Conservation (phyloP, 2,113 vertebrate species). For the Elanoides forficatus region DNA sequence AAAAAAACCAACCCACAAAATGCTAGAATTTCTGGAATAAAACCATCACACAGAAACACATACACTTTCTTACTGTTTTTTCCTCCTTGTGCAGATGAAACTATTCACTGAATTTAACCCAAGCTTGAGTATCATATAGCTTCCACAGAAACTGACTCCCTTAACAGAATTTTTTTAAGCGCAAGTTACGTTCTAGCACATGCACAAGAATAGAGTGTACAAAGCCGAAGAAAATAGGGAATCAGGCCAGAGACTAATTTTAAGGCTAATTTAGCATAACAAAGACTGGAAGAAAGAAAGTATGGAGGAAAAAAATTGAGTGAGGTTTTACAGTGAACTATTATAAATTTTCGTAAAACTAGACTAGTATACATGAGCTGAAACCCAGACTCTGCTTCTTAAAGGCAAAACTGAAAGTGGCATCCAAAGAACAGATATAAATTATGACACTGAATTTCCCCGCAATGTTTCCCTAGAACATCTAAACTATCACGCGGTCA, state of each 20-base stretch:
- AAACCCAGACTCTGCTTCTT: neutral
- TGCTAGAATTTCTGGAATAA: neutral
- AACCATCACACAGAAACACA: neutral
- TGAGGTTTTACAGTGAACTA: neutral
- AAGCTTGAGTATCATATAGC: neutral
- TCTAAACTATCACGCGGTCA: neutral
- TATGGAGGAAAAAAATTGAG: accelerated
- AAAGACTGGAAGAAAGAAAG: neutral
- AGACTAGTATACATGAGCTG: neutral
- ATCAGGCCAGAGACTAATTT: neutral
- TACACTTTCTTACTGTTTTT: neutral
- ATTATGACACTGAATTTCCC: neutral
- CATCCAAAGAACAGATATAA: neutral
- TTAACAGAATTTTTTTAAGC: neutral
- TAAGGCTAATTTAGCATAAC: neutral
- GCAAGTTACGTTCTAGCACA: no score
- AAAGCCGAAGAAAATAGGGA: neutral
- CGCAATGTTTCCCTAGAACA: neutral
- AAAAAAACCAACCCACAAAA: neutral
- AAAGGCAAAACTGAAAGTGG: neutral
- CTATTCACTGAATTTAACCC: neutral
- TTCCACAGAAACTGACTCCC: neutral
- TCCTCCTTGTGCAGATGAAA: neutral
- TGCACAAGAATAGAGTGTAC: neutral
- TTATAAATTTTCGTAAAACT: neutral